Evolutionary conservation across 2,888 invertebrate genomes (phyloP).

Genomic region (Camptogramma bilineatum): DNA sequence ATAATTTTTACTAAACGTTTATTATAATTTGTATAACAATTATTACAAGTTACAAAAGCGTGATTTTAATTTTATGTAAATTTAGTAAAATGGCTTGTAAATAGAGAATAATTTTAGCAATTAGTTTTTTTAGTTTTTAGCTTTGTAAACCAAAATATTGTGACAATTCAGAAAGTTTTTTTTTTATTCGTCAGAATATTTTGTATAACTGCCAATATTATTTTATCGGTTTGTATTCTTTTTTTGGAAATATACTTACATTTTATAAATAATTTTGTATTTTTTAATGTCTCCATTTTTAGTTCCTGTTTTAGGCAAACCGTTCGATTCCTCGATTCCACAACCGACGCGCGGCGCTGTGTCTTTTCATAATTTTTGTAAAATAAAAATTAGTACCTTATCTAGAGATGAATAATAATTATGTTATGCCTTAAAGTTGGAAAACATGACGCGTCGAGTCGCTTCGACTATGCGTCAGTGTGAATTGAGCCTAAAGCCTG

Average conservation of each 20-base stretch:
- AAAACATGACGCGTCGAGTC: too few relatives aligned
- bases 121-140: slow-evolving; percentile 48
- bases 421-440: too few relatives aligned
- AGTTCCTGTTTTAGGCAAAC: not conserved
- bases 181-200: slow-evolving; percentile 40
- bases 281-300: slow-evolving; percentile 51
- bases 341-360: too few relatives aligned
- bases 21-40: slow-evolving; percentile 35
- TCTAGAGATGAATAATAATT: too few relatives aligned
- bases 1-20: slow-evolving; percentile 47
- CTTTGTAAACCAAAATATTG: slow-evolving; percentile 43
- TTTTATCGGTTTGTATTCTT: slow-evolving; percentile 72
- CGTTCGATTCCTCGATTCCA: too few relatives aligned
- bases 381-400: too few relatives aligned
- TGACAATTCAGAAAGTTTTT: slow-evolving; percentile 46
- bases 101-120: slow-evolving; percentile 64
- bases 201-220: slow-evolving; percentile 65
- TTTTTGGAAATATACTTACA: slow-evolving; percentile 74
- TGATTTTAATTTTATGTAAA: slow-evolving; percentile 62
- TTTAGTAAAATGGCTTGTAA: slow-evolving; percentile 74
- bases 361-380: too few relatives aligned
- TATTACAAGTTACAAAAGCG: slow-evolving; percentile 55
- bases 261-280: slow-evolving; percentile 64
- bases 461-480: too few relatives aligned
- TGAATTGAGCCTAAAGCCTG: too few relatives aligned